phyloP scores from a whole-genome alignment of 30 jellyfish, hydroid and myxozoan genomes.

The Aurelia sp. region DNA sequence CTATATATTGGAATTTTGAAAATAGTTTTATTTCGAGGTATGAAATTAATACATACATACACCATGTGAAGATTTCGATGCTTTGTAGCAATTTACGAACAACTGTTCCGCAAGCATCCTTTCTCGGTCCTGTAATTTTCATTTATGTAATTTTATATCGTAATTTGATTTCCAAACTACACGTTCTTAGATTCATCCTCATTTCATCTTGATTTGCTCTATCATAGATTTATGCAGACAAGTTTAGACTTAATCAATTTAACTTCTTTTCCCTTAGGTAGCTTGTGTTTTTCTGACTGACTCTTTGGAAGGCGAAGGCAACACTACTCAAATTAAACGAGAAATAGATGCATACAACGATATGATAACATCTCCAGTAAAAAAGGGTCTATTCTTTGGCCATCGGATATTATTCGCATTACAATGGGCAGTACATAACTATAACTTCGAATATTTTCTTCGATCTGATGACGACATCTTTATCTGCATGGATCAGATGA shows the following conservation, averaged over 20 bases:
- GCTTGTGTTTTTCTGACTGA: conserved; percentile 15
- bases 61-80: too few species aligned
- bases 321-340: neutral
- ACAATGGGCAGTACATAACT: conserved; percentile 57
- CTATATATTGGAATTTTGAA: too few species aligned
- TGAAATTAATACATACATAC: too few species aligned
- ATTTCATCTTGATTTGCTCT: too few species aligned
- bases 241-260: too few species aligned
- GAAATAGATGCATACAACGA: conserved; percentile 30
- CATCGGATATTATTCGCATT: conserved; percentile 44
- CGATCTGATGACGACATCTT: conserved; percentile 80
- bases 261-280: neutral
- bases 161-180: too few species aligned
- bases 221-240: too few species aligned
- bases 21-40: too few species aligned
- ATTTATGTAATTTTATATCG: too few species aligned
- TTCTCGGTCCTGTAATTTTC: neutral
- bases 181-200: too few species aligned
- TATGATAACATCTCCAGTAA: conserved; percentile 46
- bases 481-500: conserved; percentile 67
- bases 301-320: conserved; percentile 18
- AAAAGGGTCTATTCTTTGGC: conserved; percentile 54
- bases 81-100: too few species aligned
- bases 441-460: conserved; percentile 29
- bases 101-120: neutral